Evolutionary conservation across 2,888 invertebrate genomes (phyloP).

Genomic region (Eutolmus rufibarbis): DNA sequence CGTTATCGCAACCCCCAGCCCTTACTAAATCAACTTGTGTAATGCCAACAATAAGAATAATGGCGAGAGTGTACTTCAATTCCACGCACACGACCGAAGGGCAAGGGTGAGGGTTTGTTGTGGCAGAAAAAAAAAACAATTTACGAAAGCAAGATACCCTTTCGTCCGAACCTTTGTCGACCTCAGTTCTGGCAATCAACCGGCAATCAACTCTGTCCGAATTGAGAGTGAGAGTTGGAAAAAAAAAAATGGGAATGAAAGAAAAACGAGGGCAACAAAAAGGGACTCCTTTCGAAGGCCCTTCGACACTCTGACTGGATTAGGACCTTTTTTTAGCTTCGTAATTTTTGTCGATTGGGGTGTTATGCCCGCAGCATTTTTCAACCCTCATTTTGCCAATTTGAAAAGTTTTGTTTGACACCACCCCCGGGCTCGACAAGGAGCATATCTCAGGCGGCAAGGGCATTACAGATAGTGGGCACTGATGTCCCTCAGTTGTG

Average conservation of each 20-base stretch:
- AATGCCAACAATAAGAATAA: conserved; percentile 11
- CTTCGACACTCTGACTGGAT: neutral
- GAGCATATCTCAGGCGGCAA: neutral
- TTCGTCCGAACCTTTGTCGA: conserved; percentile 4
- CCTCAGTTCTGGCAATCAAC: conserved; percentile 10
- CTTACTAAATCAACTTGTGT: conserved; percentile 8
- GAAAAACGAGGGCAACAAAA: neutral
- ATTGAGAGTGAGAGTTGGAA: neutral
- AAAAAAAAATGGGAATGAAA: neutral
- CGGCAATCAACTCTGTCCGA: conserved; percentile 28
- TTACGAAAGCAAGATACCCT: conserved; percentile 8
- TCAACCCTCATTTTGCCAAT: conserved; percentile 37
- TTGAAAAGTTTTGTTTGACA: conserved; percentile 27
- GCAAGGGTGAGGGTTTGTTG: neutral
- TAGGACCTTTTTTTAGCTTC: conserved; percentile 14
- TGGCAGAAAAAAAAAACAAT: neutral
- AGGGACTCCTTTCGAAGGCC: neutral
- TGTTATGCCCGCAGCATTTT: conserved; percentile 30
- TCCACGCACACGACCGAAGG: neutral
- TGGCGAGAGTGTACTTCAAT: neutral
- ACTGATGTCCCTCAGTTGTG: neutral
- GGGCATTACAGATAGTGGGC: neutral
- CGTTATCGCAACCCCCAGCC: neutral
- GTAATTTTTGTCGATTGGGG: conserved; percentile 33
- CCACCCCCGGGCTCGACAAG: neutral